Base-by-base conservation (phyloP, 2,797 vertebrate species). In the Pipistrellus pipistrellus region DNA sequence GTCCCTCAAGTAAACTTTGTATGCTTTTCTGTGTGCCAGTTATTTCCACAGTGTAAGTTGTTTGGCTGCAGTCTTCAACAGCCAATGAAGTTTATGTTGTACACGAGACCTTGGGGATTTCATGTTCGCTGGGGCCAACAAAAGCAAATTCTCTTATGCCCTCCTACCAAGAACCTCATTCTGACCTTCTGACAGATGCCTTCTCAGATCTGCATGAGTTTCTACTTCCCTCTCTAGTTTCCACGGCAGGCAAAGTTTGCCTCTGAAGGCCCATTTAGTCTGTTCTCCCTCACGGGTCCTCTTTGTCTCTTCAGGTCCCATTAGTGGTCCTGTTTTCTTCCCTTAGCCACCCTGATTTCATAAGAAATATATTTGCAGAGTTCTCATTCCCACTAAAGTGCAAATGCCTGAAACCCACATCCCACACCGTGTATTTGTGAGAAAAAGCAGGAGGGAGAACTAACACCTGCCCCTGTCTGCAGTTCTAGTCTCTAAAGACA, bases 71-170 rank as follows among this genome's bases (percentile, higher is more conserved):
- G 64, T 81, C 38, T 92, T 92, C 41, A 83, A 32, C 55, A 94
- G 64, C 30, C 82, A 92, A 94, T 82, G 66, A 89, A 87, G 78
- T 87, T 87, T 90, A 83, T 53, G 46, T 82, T 78, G 14, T 76
- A 20, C 11, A 35, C 0, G 62, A 92, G 89, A 87, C 72, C 51
- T 75, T 55, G 11, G 35, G 57, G 66, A 87, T 87, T 90, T 90
- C 76, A 64, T 81, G 89, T 94, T 90, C 8, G 1, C 46, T 62
- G 62, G 18, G 41, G 89, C 76, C 82, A 90, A 78, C 73, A 78
- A 89, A 95, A 92, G 75, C 55, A 92, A 92, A 90, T 90, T 92
- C 9, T 71, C 83, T 95, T 78, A 81, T 83, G 87, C 59, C 35
- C 32, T 76, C 51, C 57, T 82, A 86, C 83, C 18, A 78, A 86